Base-by-base conservation (phyloP, 2,113 vertebrate species). In the Campylorhamphus procurvoides region DNA sequence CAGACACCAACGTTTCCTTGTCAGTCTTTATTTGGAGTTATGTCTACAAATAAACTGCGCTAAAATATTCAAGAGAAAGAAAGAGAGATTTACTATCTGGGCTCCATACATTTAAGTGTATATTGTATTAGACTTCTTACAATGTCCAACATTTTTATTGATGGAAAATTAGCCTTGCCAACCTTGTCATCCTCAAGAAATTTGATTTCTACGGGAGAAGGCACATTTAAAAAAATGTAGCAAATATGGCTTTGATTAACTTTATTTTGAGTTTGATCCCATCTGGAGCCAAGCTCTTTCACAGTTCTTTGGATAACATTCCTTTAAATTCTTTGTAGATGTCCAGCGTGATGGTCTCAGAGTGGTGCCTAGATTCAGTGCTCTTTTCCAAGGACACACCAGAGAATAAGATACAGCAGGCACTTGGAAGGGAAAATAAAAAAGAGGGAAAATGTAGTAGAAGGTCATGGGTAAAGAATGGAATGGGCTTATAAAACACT, bases 21-120 rank as follows among this genome's bases (percentile, higher is more conserved):
- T 90, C 73, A 71, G 39, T 91, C 91, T 90, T 91, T 86, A 92
- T 90, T 91, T 94, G 50, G 66, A 67, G 23, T 50, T 81, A 82
- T 24, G 25, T 73, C 31, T 84, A 64, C 31, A 94, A 68, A 93
- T 50, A 68, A 81, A 5, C n/a, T 80, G 8, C 62, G 82, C 72
- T 49, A 52, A 96, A 94, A 85, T 87, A 93, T 42, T 11, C 7
- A 4, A 74, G 37, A 87, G 8, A 7, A 68, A 75, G 56, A 73
- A 78, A 22, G 42, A 58, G 9, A 64, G 17, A 79, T 93, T 94
- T 94, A 89, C 6, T 50, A 47, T 27, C 46, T 58, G 52, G 4
- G n/a, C 23, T 77, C 58, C 84, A 67, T 23, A 47, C 19, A 79
- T 55, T 78, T 80, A 89, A 77, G 74, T 71, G 67, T 68, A n/a